A percentile compares a stretch with the other conserved stretches of the same genome.
Conservation (phyloP, 2,797 vertebrate genomes). For the Sus cebifrons region DNA sequence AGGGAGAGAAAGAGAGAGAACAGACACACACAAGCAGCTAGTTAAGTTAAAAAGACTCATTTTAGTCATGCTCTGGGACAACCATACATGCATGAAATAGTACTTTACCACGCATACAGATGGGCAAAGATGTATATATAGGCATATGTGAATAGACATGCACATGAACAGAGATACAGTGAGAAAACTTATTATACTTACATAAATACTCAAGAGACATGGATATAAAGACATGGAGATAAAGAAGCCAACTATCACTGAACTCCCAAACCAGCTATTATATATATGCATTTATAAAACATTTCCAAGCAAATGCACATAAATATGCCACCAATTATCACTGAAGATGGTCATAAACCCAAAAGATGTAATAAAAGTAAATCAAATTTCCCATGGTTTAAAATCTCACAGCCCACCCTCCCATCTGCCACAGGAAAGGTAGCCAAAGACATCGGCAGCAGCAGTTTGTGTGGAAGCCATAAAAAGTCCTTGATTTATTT, state of each 20-base stretch:
- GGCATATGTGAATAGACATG: background rate
- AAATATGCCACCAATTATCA: background rate
- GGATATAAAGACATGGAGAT: background rate
- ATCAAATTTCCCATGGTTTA: background rate
- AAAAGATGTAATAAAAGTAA: slow-evolving; percentile 69
- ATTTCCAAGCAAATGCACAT: slow-evolving; percentile 21
- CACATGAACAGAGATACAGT: background rate
- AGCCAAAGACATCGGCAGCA: slow-evolving; percentile 50
- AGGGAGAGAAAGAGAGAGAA: no score
- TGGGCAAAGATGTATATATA: background rate
- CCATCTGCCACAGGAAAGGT: slow-evolving; percentile 42
- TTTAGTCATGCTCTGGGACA: background rate
- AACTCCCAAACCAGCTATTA: background rate
- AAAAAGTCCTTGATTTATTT: background rate
- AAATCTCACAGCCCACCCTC: slow-evolving; percentile 26
- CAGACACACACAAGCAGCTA: background rate
- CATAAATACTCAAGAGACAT: background rate
- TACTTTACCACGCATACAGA: background rate
- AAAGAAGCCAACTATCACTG: background rate
- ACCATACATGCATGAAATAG: background rate
- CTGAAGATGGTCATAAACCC: slow-evolving; percentile 50
- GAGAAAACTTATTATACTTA: background rate
- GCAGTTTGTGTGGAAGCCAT: background rate
- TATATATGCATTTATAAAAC: slow-evolving; percentile 56
- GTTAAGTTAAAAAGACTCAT: background rate